These are phyloP conservation scores for Electrophaes corylata DNA, from an alignment of 2,888 invertebrate genomes.

Conservation along the genomic window DNA sequence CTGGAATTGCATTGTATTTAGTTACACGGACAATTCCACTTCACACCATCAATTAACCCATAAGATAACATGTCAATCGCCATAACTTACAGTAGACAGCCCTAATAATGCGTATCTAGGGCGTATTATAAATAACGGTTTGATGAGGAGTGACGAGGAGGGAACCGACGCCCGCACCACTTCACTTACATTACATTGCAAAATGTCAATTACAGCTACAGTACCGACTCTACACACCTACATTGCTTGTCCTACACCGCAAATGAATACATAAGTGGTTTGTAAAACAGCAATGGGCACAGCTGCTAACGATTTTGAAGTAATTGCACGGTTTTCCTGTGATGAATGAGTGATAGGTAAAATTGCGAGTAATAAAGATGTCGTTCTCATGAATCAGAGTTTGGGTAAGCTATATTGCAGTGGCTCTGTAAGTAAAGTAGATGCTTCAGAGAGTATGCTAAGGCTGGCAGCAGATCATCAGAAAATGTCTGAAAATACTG, in stretches of 20 bases:
- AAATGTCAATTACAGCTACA: slow-evolving; percentile 54
- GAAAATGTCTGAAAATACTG: too few species aligned
- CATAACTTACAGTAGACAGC: slow-evolving; percentile 45
- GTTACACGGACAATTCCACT: slow-evolving; percentile 23
- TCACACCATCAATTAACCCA: slow-evolving; percentile 27
- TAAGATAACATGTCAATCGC: slow-evolving; percentile 21
- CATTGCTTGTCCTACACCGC: slow-evolving; percentile 16
- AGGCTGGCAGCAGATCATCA: too few species aligned
- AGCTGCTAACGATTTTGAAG: slow-evolving; percentile 8
- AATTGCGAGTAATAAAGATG: slow-evolving; percentile 37
- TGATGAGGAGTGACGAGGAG: slow-evolving; percentile 71
- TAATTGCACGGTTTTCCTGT: slow-evolving; percentile 9
- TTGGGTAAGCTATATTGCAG: not conserved
- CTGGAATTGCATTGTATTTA: slow-evolving; percentile 12
- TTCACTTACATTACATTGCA: slow-evolving; percentile 51
- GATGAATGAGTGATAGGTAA: slow-evolving; percentile 37
- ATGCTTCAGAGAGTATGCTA: too few species aligned
- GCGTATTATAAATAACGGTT: slow-evolving; percentile 67
- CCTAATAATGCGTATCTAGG: slow-evolving; percentile 65
- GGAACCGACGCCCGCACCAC: slow-evolving; percentile 56
- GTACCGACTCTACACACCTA: slow-evolving; percentile 30
- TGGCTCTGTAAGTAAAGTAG: not conserved
- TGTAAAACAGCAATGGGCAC: slow-evolving; percentile 10
- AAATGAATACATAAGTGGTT: not conserved
- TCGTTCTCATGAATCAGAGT: slow-evolving; percentile 23